These are phyloP conservation scores for Numida meleagris DNA, from an alignment of 2,113 vertebrate species.

Conservation along the genomic window DNA sequence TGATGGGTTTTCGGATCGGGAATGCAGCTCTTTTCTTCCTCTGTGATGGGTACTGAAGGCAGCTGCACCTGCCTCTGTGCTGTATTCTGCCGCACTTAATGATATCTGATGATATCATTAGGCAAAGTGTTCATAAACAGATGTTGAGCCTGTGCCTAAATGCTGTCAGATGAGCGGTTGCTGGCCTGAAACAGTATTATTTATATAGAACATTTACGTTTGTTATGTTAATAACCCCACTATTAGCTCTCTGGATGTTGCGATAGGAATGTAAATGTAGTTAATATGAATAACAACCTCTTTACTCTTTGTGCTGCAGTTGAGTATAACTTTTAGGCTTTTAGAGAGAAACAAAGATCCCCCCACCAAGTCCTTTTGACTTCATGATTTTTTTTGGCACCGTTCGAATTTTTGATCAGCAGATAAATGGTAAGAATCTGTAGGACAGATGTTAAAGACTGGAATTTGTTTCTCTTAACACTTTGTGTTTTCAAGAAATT, in stretches of 20 bases:
- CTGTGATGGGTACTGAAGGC: slow-evolving; percentile 90
- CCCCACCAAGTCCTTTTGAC: slow-evolving; percentile 81
- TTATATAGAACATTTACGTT: slow-evolving; percentile 99
- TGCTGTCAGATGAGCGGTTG: slow-evolving; percentile 98
- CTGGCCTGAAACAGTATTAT: slow-evolving; percentile 98
- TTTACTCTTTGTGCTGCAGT: slow-evolving; percentile 89
- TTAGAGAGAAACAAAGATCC: slow-evolving; percentile 83
- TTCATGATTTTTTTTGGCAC: slow-evolving; percentile 74
- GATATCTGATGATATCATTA: slow-evolving; percentile 99
- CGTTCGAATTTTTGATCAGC: slow-evolving; percentile 75
- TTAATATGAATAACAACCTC: slow-evolving; percentile 90
- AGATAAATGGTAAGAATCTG: slow-evolving; percentile 77
- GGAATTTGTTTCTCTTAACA: slow-evolving; percentile 75
- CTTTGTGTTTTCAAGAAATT: slow-evolving; percentile 68
- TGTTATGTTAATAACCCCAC: slow-evolving; percentile 99
- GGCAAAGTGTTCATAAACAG: slow-evolving; percentile 99
- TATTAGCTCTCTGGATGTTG: slow-evolving; percentile 98
- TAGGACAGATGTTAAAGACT: slow-evolving; percentile 80
- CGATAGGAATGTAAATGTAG: slow-evolving; percentile 94
- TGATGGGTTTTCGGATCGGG: slow-evolving; percentile 96
- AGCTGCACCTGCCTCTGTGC: slow-evolving; percentile 98
- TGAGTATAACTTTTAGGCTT: slow-evolving; percentile 89
- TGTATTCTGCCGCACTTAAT: slow-evolving; percentile 98
- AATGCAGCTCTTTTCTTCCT: slow-evolving; percentile 90
- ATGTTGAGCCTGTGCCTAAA: slow-evolving; percentile 99